phyloP scores from a whole-genome alignment of 2,888 invertebrate genomes.

The Agriotes lineatus region DNA sequence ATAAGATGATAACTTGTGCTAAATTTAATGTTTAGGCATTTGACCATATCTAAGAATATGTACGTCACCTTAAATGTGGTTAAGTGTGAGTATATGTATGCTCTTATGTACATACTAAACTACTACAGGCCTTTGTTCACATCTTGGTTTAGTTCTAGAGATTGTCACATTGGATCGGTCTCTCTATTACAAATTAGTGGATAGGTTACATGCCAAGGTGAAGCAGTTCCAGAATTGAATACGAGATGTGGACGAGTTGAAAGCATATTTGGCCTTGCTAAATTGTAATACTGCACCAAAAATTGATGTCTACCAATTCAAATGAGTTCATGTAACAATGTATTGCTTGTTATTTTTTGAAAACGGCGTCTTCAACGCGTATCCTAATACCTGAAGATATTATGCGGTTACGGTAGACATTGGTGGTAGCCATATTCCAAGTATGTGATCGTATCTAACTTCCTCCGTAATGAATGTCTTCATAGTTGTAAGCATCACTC shows the following conservation, averaged over 20 bases:
- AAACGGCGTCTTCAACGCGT: too few relatives aligned
- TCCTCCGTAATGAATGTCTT: constrained; percentile 18
- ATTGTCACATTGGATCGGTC: too few relatives aligned
- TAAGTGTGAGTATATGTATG: not conserved
- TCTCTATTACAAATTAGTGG: too few relatives aligned
- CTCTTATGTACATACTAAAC: not conserved
- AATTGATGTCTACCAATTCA: too few relatives aligned
- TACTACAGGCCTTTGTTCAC: not conserved
- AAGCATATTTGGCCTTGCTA: too few relatives aligned
- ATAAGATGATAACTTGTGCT: constrained; percentile 29
- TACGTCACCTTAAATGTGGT: not conserved
- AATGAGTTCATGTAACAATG: too few relatives aligned
- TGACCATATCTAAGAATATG: not conserved
- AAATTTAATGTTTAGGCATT: constrained; percentile 13
- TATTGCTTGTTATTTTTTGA: too few relatives aligned
- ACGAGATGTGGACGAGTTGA: too few relatives aligned
- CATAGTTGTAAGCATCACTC: constrained; percentile 21
- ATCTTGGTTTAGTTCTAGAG: not conserved
- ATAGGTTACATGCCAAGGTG: too few relatives aligned
- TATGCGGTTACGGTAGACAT: constrained; percentile 1
- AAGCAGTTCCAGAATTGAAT: too few relatives aligned
- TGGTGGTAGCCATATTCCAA: not conserved
- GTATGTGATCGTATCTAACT: not conserved
- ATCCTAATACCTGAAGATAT: too few relatives aligned
- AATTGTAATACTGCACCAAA: too few relatives aligned